phyloP scores from a whole-genome alignment of 2,113 vertebrate genomes.

The Oreocharis arfaki region DNA sequence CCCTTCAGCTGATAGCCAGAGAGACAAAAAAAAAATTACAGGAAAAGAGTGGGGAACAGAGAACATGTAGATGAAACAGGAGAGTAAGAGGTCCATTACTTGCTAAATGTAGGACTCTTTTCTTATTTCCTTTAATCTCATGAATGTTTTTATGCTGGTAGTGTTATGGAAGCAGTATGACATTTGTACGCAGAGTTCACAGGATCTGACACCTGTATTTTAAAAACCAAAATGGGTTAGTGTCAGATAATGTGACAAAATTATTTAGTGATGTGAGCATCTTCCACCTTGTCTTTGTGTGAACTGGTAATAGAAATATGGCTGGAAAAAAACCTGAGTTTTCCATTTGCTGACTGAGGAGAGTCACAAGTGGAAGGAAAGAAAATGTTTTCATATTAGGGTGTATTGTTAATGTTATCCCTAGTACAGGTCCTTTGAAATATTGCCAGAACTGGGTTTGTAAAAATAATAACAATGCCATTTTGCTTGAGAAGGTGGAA shows the following conservation, averaged over 20 bases:
- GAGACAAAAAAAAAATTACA: not conserved
- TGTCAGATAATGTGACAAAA: not conserved
- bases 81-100: not conserved
- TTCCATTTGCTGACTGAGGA: not conserved
- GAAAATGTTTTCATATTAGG: not conserved
- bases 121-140: not conserved
- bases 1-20: not conserved
- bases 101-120: not conserved
- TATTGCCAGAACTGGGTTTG: not conserved
- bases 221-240: not conserved
- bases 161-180: not conserved
- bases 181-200: not conserved
- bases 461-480: not conserved
- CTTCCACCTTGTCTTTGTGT: not conserved
- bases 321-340: rapidly evolving
- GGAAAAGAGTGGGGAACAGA: not conserved
- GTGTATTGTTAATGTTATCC: not conserved
- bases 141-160: not conserved
- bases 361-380: not conserved
- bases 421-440: not conserved
- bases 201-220: not conserved
- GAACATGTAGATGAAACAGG: not conserved
- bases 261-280: not conserved
- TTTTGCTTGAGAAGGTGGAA: not conserved
- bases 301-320: not conserved